Evolutionary conservation across 2,113 vertebrate species (phyloP).

Genomic region (Strigops habroptila): DNA sequence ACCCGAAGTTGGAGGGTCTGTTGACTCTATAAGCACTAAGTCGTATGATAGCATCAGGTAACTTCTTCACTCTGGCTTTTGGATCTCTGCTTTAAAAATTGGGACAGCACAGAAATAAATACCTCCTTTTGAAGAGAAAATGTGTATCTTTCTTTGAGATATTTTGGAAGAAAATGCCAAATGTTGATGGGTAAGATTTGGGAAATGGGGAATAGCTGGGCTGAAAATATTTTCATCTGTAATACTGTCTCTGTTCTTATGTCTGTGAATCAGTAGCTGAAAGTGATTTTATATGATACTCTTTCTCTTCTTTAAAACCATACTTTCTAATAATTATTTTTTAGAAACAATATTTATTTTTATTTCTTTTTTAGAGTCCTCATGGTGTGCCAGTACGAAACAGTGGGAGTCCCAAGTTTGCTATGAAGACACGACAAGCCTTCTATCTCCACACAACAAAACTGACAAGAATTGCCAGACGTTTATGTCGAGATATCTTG

Average conservation of each 20-base stretch:
- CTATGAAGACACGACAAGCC: conserved; percentile 95
- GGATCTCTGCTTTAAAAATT: background rate
- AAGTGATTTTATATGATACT: background rate
- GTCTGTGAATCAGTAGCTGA: background rate
- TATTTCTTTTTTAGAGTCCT: conserved; percentile 81
- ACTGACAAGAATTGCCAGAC: conserved; percentile 86
- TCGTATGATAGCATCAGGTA: background rate
- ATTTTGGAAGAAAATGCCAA: background rate
- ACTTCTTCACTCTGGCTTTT: background rate
- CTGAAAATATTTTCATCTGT: background rate
- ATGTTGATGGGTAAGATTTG: background rate
- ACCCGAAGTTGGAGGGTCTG: background rate
- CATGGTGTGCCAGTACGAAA: conserved; percentile 86
- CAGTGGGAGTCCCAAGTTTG: conserved; percentile 93
- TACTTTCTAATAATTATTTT: background rate
- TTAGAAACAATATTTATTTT: background rate
- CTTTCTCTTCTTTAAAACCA: background rate
- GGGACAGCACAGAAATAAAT: background rate
- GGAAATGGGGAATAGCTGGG: background rate
- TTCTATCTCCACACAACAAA: conserved; percentile 93
- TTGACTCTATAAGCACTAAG: background rate
- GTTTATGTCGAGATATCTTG: conserved; percentile 90
- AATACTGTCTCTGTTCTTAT: background rate
- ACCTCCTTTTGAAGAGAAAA: background rate
- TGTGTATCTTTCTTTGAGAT: background rate